Evolutionary conservation across 64 coral and sea anemone species (phyloP).

Genomic region (Montipora sp.): DNA sequence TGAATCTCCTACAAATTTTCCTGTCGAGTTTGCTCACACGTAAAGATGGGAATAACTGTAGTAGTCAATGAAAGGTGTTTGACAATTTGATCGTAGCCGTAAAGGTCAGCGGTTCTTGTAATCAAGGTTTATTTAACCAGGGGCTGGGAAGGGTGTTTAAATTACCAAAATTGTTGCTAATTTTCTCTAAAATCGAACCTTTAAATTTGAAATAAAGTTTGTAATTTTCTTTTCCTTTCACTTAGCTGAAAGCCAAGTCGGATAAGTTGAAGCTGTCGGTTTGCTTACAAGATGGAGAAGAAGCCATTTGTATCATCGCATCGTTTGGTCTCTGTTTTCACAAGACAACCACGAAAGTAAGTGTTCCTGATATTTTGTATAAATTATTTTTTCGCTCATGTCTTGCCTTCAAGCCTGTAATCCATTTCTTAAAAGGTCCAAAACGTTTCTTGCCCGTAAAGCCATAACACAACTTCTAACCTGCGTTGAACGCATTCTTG

Average conservation of each 20-base stretch:
- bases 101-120: too few species aligned
- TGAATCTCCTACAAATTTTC: too few species aligned
- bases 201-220: background rate
- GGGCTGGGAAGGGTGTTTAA: too few species aligned
- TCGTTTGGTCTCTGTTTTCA: background rate
- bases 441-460: too few species aligned
- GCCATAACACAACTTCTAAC: too few species aligned
- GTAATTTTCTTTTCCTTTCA: background rate
- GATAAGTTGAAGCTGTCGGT: background rate
- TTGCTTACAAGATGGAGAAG: constrained; percentile 35
- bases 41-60: too few species aligned
- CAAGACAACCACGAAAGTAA: constrained; percentile 14
- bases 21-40: too few species aligned
- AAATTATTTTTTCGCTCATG: background rate
- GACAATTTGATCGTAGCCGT: too few species aligned
- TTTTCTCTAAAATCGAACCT: background rate
- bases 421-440: too few species aligned
- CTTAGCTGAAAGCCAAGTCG: constrained; percentile 8
- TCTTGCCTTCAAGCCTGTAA: background rate
- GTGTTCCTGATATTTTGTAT: background rate
- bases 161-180: background rate
- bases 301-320: background rate
- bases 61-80: too few species aligned
- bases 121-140: too few species aligned
- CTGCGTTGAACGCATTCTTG: too few species aligned